Evolutionary conservation across 1,140 invertebrate genomes (phyloP), one percentile per base, ranked within the genome.

Genomic region (Ips nitidus): DNA sequence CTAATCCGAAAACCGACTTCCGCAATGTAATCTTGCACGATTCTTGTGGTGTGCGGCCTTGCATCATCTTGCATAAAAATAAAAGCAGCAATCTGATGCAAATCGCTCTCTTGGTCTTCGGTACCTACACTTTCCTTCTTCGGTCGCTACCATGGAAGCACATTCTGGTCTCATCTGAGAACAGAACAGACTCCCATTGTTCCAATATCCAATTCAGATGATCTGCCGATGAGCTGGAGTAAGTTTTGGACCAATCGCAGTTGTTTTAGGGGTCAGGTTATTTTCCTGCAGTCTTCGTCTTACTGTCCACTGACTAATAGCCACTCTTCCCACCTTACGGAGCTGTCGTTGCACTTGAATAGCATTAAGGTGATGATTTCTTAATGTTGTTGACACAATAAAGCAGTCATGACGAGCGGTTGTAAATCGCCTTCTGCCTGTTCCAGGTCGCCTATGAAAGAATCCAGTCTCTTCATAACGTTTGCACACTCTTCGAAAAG

Each of bases 91-190:
- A 22, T n/a, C 37, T n/a, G 52, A 8, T n/a, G 52, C 52, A 69
- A 72, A 77, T 22, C 74, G 67, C 63, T 75, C 71, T 63, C 68
- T 68, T 38, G 52, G 63, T 56, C 73, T 71, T 61, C 73, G 71
- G 68, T 70, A 77, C 45, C 76, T 76, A 52, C 71, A 59, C 36
- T 3, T 53, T 41, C 52, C 62, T 73, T 5, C 7, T 57, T 37
- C 36, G 38, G 38, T 61, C 64, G 37, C 4, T 3, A n/a, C 59
- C 7, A 40, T 42, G 4, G 7, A 6, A 41, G 4, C 56, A 7
- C 22, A 22, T 22, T 22, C 22, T 22, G 22, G 22, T 22, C 22
- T 22, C 22, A 22, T 22, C 22, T 22, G 36, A 58, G 56, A 58
- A 58, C 36, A 58, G 56, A 58, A 58, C 36, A 58, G 36, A 39